These are phyloP conservation scores for Tenebrio molitor DNA, from an alignment of 1,140 invertebrate species.

Conservation along the genomic window DNA sequence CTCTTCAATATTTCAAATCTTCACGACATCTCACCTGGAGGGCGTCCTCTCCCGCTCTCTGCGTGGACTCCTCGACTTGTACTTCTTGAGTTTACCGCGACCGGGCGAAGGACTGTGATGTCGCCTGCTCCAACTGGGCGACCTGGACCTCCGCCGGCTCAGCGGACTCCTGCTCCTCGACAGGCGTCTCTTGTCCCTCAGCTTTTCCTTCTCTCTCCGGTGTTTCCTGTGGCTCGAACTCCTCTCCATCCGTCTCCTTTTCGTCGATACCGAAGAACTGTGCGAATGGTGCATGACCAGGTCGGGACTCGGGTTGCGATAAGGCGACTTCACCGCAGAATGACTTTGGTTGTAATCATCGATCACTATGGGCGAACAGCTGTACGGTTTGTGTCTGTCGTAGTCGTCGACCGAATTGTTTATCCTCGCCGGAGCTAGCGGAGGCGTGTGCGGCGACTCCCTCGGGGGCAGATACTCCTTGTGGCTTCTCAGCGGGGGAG, in stretches of 20 bases:
- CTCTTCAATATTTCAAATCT: too few species aligned
- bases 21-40: conserved; percentile 49
- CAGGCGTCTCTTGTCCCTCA: conserved; percentile 65
- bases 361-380: conserved; percentile 56
- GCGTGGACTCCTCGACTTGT: conserved; percentile 64
- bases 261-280: conserved; percentile 59
- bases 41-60: conserved; percentile 56
- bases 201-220: conserved; percentile 67
- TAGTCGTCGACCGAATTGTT: conserved; percentile 26
- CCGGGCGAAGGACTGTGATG: conserved; percentile 61
- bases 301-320: conserved; percentile 59
- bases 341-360: conserved; percentile 53
- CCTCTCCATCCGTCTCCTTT: conserved; percentile 64
- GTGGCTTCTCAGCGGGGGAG: conserved; percentile 67
- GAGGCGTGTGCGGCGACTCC: conserved; percentile 64
- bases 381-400: conserved; percentile 38
- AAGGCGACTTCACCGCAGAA: conserved; percentile 30
- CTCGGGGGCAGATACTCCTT: conserved; percentile 49
- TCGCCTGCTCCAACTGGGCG: conserved; percentile 61
- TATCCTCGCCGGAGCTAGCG: conserved; percentile 29
- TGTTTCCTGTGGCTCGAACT: conserved; percentile 67
- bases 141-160: conserved; percentile 64
- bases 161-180: conserved; percentile 59
- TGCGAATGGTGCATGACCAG: conserved; percentile 51
- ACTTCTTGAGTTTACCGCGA: conserved; percentile 58